Evolutionary conservation across 2,888 invertebrate species (phyloP).

Genomic region (Cyrtodaria siliqua): DNA sequence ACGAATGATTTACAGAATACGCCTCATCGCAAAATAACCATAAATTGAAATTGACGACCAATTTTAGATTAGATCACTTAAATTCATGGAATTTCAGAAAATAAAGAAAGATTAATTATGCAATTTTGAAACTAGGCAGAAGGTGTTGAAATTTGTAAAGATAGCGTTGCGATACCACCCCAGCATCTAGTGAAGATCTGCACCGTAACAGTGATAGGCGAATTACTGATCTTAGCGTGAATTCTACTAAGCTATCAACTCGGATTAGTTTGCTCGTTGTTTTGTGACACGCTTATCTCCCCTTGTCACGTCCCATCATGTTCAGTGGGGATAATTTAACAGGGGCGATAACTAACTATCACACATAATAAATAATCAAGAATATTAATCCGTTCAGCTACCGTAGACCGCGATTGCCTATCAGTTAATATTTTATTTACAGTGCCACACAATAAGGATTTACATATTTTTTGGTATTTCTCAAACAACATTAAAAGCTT

Average conservation of each 20-base stretch:
- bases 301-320: slow-evolving; percentile 41
- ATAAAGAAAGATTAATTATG: slow-evolving; percentile 38
- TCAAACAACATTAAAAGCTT: too few relatives aligned
- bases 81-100: neutral
- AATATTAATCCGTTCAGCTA: too few relatives aligned
- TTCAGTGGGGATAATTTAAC: slow-evolving; percentile 36
- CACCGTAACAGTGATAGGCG: slow-evolving; percentile 25
- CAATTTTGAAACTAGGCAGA: slow-evolving; percentile 26
- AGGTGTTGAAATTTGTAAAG: slow-evolving; percentile 31
- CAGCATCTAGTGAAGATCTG: too few relatives aligned
- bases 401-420: too few relatives aligned
- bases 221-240: slow-evolving; percentile 45
- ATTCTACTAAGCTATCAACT: slow-evolving; percentile 24
- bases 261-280: slow-evolving; percentile 31
- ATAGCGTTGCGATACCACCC: slow-evolving; percentile 13
- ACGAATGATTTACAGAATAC: too few relatives aligned
- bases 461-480: too few relatives aligned
- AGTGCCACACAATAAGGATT: too few relatives aligned
- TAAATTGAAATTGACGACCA: too few relatives aligned
- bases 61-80: too few relatives aligned
- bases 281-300: slow-evolving; percentile 51
- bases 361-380: slow-evolving; percentile 8
- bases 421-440: too few relatives aligned
- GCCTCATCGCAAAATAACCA: too few relatives aligned
- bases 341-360: slow-evolving; percentile 28